Evolutionary conservation across 2,113 vertebrate species (phyloP).

Genomic region (Isichthys henryi): DNA sequence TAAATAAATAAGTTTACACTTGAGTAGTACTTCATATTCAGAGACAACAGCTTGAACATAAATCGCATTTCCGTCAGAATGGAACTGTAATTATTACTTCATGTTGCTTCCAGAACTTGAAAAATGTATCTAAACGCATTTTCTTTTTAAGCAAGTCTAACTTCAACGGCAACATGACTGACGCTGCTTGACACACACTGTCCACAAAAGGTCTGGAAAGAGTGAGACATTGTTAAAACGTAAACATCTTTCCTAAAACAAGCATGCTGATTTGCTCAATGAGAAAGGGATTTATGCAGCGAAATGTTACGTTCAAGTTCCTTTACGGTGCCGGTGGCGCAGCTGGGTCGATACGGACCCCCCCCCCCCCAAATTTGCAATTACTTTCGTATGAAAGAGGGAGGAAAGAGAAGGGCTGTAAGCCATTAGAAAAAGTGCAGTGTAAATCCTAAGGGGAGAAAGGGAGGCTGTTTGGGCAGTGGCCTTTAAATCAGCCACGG

Average conservation of each 20-base stretch:
- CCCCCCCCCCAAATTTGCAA: constrained; percentile 5
- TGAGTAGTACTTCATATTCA: background rate
- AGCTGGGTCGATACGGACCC: constrained; percentile 1
- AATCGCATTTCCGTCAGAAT: background rate
- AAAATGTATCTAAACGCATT: no score
- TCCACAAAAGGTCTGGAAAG: background rate
- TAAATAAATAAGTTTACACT: constrained; percentile 4
- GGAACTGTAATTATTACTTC: background rate
- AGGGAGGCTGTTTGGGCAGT: background rate
- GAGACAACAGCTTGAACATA: background rate
- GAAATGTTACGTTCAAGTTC: constrained; percentile 2
- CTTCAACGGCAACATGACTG: background rate
- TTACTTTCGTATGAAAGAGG: constrained; percentile 16
- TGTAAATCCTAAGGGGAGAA: constrained; percentile 16
- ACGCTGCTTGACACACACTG: background rate
- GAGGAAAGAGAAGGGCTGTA: constrained; percentile 10
- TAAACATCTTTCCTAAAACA: background rate
- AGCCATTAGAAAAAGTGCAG: constrained; percentile 14
- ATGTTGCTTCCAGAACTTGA: background rate
- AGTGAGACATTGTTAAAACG: background rate
- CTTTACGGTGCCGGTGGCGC: background rate
- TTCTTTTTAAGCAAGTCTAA: background rate
- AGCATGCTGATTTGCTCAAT: background rate
- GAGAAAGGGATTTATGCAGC: constrained; percentile 8
- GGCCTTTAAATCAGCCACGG: constrained; percentile 22